Percentiles rank a stretch among this genome's conserved stretches.
phyloP scores from a whole-genome alignment of 2,888 invertebrate species.

The Andrena trimmerana region DNA sequence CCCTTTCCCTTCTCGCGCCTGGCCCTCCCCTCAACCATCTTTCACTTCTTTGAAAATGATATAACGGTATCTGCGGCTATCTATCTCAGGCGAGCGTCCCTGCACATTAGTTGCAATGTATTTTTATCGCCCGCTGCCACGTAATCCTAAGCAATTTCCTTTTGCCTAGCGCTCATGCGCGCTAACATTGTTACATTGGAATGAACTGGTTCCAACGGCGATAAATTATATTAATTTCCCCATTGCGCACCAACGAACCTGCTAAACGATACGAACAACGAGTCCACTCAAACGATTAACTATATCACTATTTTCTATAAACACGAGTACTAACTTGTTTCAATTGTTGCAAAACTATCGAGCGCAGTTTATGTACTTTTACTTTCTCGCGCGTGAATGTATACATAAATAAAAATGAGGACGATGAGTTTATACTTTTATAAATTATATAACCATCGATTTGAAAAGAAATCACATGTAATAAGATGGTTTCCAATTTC shows the following conservation, averaged over 20 bases:
- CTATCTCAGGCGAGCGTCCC: conserved; percentile 1
- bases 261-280: neutral
- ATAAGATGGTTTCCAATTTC: neutral
- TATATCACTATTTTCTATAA: neutral
- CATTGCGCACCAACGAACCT: neutral
- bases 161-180: conserved; percentile 63
- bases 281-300: neutral
- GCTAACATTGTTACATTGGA: conserved; percentile 43
- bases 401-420: conserved; percentile 5
- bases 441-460: neutral
- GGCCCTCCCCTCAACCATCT: neutral
- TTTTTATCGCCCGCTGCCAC: conserved; percentile 66
- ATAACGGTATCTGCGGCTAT: conserved; percentile 4
- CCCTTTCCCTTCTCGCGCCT: neutral
- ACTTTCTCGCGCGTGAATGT: neutral
- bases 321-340: neutral
- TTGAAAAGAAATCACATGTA: neutral
- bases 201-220: conserved; percentile 29
- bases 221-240: conserved; percentile 36
- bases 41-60: neutral
- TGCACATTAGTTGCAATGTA: conserved; percentile 50
- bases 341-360: neutral
- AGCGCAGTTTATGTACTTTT: neutral
- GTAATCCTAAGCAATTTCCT: conserved; percentile 64
- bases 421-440: conserved; percentile 14